Conservation (phyloP, 2,888 invertebrate species). For the Nephrotoma appendiculata region DNA sequence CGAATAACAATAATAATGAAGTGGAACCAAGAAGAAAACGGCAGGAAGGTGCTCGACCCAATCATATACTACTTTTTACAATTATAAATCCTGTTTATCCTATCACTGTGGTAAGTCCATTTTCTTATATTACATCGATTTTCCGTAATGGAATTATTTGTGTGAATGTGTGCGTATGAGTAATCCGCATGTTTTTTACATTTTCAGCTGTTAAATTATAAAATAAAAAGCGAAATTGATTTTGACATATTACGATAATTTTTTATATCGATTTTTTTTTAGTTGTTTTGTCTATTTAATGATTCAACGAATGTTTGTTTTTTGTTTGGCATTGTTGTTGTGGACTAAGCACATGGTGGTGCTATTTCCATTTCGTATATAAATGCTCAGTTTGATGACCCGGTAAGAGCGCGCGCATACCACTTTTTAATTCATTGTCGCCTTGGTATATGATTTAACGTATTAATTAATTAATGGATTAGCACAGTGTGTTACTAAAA, state of each 20-base stretch:
- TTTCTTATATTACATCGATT: neutral
- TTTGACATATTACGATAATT: neutral
- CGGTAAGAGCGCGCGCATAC: neutral
- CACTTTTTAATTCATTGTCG: neutral
- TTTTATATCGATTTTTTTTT: neutral
- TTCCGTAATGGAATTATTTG: neutral
- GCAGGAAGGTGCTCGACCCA: slow-evolving; percentile 75
- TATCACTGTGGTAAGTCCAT: slow-evolving; percentile 89
- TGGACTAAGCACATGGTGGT: neutral
- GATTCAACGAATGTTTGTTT: neutral
- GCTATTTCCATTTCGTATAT: neutral
- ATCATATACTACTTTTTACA: slow-evolving; percentile 93
- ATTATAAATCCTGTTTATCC: slow-evolving; percentile 98
- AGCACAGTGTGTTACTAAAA: neutral
- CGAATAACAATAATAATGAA: slow-evolving; percentile 11
- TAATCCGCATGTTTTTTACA: neutral
- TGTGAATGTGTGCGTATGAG: neutral
- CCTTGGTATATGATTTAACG: neutral
- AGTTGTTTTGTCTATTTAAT: neutral
- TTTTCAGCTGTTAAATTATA: neutral
- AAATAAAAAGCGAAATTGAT: neutral
- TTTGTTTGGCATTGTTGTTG: neutral
- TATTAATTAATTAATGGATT: neutral
- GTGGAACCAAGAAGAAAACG: slow-evolving; percentile 61
- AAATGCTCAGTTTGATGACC: neutral